Evolutionary conservation across 1,140 invertebrate species (phyloP).

Genomic region (Drepana arcuata): DNA sequence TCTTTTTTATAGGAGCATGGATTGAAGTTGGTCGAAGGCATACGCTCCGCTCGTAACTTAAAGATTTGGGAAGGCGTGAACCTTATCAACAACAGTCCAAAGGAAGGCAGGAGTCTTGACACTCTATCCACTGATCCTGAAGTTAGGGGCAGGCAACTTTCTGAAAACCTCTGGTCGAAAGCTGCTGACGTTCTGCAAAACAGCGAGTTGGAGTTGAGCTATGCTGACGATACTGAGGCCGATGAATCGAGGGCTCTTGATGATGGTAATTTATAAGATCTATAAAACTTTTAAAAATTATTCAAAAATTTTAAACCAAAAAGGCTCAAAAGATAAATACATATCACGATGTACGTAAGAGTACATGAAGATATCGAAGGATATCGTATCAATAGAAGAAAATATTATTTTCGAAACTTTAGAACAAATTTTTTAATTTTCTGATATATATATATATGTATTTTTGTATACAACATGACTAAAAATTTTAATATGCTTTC

Average conservation of each 20-base stretch:
- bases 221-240: constrained; percentile 30
- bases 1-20: constrained; percentile 47
- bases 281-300: too few species aligned
- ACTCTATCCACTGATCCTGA: constrained; percentile 36
- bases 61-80: constrained; percentile 47
- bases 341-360: too few species aligned
- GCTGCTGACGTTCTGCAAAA: constrained; percentile 35
- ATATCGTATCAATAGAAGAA: too few species aligned
- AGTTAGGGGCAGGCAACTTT: constrained; percentile 35
- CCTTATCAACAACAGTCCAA: constrained; percentile 44
- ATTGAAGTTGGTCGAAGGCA: constrained; percentile 36
- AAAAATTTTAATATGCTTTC: constrained; percentile 10
- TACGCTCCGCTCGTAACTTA: constrained; percentile 40
- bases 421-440: too few species aligned
- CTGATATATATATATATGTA: too few species aligned
- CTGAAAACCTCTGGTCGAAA: constrained; percentile 43
- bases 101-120: constrained; percentile 41
- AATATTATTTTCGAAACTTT: too few species aligned
- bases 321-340: too few species aligned
- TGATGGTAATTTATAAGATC: too few species aligned
- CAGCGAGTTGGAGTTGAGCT: constrained; percentile 50
- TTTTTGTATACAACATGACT: not conserved
- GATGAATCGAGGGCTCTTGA: constrained; percentile 40
- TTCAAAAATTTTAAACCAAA: too few species aligned
- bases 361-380: too few species aligned